Evolutionary conservation across 2,888 invertebrate genomes (phyloP), one percentile per base, ranked within the genome.

Genomic region (Dasypolia templi): DNA sequence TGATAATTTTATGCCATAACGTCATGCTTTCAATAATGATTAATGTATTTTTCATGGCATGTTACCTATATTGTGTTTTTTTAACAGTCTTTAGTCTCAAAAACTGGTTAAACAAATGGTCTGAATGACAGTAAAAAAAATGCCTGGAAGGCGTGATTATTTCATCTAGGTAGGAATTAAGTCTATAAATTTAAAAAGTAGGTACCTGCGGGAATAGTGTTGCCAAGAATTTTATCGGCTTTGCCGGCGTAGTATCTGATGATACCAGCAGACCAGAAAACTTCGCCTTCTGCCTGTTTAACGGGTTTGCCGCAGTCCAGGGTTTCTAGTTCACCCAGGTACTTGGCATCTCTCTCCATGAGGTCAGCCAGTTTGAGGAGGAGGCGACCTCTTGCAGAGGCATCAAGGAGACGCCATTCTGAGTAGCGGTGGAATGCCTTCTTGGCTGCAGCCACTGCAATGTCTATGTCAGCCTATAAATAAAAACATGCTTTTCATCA

Each of bases 301-400:
- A 97, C 98, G 0, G 99, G 99, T 91, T 99, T 99, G 29, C 99
- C 99, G 93, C 98, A 98, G 93, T 99, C 99, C 82, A 99, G 92
- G 0, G 99, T 99, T 95, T 99, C 99, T 88, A 99, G 96, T 86
- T 98, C 97, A 11, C 98, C 97, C 75, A 99, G 90, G 82, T 97
- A 97, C 22, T 97, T 95, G 76, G 94, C 94, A 88, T 99, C 98
- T 67, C 98, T 96, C 79, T 98, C 97, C 82, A 99, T 95, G 2
- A 99, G 96, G 89, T 98, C 98, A 29, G 98, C 98, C 81, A 99
- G 94, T 94, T 97, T 95, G 26, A 91, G 94, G 63, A 99, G 97
- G 6, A 99, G 96, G 58, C 94, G 94, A 6, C 98, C 99, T 87
- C 99, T 97, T 69, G 97, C 96, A 6, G 98, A 97, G 22, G 99